A percentile compares a stretch with the other conserved stretches of the same genome.
Conservation (phyloP, 2,888 invertebrate species). For the Sesamia inferens region DNA sequence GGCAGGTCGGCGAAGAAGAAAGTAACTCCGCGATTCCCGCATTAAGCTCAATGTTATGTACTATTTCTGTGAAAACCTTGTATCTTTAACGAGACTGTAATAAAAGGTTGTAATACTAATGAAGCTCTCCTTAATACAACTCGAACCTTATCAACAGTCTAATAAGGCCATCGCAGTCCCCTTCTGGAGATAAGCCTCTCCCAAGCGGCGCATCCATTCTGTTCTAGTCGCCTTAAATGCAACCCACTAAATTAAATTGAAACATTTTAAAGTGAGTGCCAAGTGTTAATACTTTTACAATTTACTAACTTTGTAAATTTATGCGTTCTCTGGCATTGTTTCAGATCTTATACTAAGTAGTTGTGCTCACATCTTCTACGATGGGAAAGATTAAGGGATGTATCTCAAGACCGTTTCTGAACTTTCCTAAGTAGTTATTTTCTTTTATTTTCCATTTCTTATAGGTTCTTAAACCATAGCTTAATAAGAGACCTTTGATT, state of each 20-base stretch:
- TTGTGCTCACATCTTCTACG: background rate
- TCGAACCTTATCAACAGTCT: background rate
- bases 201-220: background rate
- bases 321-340: conserved; percentile 48
- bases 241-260: conserved; percentile 6
- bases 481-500: background rate
- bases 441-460: background rate
- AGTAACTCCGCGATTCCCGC: no score
- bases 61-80: no score
- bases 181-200: background rate
- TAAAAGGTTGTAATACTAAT: no score
- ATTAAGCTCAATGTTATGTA: no score
- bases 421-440: background rate
- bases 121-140: background rate
- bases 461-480: background rate
- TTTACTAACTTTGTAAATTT: conserved; percentile 46
- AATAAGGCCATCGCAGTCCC: background rate
- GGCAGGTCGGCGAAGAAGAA: no score
- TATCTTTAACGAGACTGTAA: no score
- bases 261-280: conserved; percentile 36
- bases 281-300: conserved; percentile 39
- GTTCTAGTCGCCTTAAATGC: background rate
- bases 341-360: conserved; percentile 29
- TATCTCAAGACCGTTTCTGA: background rate
- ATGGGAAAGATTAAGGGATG: background rate